phyloP scores from a whole-genome alignment of 2,113 vertebrate species.

The Ctenodactylus gundi region DNA sequence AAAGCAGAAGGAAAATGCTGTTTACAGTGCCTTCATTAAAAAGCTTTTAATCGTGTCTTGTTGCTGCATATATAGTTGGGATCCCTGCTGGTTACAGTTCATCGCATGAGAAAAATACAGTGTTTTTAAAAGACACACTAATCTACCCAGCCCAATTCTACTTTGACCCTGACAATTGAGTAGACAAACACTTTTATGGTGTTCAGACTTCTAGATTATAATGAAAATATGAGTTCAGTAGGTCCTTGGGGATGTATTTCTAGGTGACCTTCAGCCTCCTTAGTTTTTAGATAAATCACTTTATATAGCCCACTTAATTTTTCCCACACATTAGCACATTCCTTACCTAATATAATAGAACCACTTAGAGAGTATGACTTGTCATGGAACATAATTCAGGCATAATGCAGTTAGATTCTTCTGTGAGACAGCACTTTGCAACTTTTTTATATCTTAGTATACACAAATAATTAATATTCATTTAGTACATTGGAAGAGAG shows the following conservation, averaged over 20 bases:
- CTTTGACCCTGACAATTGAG: constrained; percentile 53
- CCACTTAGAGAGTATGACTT: background rate
- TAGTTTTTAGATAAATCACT: constrained; percentile 11
- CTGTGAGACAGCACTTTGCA: background rate
- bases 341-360: background rate
- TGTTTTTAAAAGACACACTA: constrained; percentile 53
- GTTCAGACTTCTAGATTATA: background rate
- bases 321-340: background rate
- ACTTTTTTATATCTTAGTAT: background rate
- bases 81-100: constrained; percentile 67
- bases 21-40: constrained; percentile 81
- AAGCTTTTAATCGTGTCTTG: constrained; percentile 75
- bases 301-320: background rate
- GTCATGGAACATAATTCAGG: background rate
- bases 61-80: constrained; percentile 65
- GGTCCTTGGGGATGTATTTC: background rate
- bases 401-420: background rate
- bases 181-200: constrained; percentile 13
- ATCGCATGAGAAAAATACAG: constrained; percentile 59
- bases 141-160: constrained; percentile 41
- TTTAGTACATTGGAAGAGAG: background rate
- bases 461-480: background rate
- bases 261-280: constrained; percentile 1
- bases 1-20: constrained; percentile 77
- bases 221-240: constrained; percentile 42